phyloP scores from a whole-genome alignment of 1,140 invertebrate species.

The Mya arenaria region DNA sequence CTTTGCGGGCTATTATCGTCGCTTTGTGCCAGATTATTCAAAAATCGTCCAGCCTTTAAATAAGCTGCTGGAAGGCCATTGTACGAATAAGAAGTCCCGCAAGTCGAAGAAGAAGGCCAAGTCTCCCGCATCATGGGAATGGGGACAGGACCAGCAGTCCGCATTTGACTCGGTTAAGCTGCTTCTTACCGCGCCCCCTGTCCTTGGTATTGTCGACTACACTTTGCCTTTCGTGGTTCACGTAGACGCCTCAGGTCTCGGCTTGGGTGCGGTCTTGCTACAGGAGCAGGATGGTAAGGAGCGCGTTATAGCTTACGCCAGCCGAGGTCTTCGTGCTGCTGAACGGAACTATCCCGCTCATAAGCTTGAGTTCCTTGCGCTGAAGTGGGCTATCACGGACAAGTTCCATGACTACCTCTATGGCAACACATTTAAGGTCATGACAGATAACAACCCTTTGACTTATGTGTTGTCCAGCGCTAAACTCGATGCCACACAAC shows the following conservation, averaged over 20 bases:
- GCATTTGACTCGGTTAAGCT: background rate
- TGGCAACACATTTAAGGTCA: conserved; percentile 11
- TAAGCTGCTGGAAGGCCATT: conserved; percentile 27
- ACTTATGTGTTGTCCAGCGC: conserved; percentile 34
- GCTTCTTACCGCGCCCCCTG: background rate
- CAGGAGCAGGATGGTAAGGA: conserved; percentile 61
- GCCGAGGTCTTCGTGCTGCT: conserved; percentile 25
- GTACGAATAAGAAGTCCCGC: background rate
- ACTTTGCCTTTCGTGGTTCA: conserved; percentile 53
- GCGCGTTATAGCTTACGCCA: conserved; percentile 59
- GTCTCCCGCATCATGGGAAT: conserved; percentile 3
- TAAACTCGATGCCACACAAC: conserved; percentile 17
- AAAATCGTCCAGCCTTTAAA: conserved; percentile 21
- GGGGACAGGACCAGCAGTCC: conserved; percentile 6
- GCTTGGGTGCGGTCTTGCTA: conserved; percentile 67
- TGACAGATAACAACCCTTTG: conserved; percentile 40
- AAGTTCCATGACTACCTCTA: conserved; percentile 14
- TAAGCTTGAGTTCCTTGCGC: background rate
- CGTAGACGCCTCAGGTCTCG: conserved; percentile 58
- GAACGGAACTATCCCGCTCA: conserved; percentile 17
- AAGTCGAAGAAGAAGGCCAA: conserved; percentile 8
- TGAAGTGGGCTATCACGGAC: conserved; percentile 11
- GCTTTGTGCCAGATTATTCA: conserved; percentile 18
- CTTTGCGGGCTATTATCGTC: conserved; percentile 18
- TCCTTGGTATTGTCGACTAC: conserved; percentile 17